These are phyloP conservation scores for Neodiprion pinetum DNA, from an alignment of 1,140 invertebrate genomes.

Conservation along the genomic window DNA sequence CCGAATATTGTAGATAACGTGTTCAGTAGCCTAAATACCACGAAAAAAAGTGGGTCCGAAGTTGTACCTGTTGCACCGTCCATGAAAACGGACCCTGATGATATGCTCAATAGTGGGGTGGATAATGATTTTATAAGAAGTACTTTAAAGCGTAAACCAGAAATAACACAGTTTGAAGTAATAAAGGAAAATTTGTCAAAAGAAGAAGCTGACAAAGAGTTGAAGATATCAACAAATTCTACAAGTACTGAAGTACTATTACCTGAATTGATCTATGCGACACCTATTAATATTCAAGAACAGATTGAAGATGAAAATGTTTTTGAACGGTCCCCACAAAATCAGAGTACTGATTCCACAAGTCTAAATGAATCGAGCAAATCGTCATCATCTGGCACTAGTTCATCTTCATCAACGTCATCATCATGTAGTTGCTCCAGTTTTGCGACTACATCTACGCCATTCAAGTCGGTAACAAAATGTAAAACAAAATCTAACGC, in stretches of 20 bases:
- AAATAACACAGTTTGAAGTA: slow-evolving; percentile 57
- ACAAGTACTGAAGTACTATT: slow-evolving; percentile 26
- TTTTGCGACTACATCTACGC: slow-evolving; percentile 22
- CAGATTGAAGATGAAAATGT: background rate
- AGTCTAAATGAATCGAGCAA: slow-evolving; percentile 10
- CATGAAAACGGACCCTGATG: background rate
- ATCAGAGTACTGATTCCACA: background rate
- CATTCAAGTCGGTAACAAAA: slow-evolving; percentile 14
- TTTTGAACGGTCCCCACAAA: background rate
- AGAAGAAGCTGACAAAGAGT: slow-evolving; percentile 48
- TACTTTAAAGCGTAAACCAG: slow-evolving; percentile 23
- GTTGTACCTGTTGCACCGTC: slow-evolving; percentile 1
- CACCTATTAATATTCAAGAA: background rate
- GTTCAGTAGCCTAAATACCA: background rate
- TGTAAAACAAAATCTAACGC: slow-evolving; percentile 30
- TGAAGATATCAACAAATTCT: slow-evolving; percentile 45
- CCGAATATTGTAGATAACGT: background rate
- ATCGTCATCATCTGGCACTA: slow-evolving; percentile 34
- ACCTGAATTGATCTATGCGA: background rate
- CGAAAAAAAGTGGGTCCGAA: background rate
- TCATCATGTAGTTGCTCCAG: slow-evolving; percentile 30
- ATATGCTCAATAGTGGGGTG: background rate
- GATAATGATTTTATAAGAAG: slow-evolving; percentile 10
- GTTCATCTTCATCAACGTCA: slow-evolving; percentile 35
- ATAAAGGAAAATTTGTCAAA: slow-evolving; percentile 55